phyloP scores from a whole-genome alignment of 2,113 vertebrate genomes.

The Lampris incognitus region DNA sequence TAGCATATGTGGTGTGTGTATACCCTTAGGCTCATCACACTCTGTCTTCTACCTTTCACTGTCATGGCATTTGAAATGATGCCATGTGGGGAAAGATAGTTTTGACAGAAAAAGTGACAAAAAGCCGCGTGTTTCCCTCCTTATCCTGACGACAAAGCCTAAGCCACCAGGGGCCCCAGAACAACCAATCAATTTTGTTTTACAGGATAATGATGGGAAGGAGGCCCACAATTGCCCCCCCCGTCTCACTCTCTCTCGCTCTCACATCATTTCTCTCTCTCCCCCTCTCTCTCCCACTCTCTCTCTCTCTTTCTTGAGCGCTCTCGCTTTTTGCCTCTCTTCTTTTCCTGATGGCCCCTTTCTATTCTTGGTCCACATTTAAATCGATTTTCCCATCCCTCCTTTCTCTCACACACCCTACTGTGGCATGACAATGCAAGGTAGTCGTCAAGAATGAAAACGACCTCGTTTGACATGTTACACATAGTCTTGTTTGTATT shows the following conservation, averaged over 20 bases:
- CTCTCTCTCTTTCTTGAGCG: not conserved
- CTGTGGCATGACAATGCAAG: no score
- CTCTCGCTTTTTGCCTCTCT: not conserved
- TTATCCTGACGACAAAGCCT: constrained; percentile 81
- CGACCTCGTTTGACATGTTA: not conserved
- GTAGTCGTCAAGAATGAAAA: no score
- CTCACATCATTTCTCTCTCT: constrained; percentile 11
- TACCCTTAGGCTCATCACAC: constrained; percentile 92
- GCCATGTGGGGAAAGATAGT: constrained; percentile 92
- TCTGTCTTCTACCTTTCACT: constrained; percentile 86
- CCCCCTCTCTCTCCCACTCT: constrained; percentile 9
- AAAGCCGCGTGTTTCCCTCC: constrained; percentile 83
- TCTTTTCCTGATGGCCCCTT: not conserved
- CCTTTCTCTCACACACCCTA: no score
- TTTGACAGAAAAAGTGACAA: constrained; percentile 87
- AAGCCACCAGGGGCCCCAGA: constrained; percentile 85
- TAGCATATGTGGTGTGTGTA: constrained; percentile 94
- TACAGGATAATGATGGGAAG: constrained; percentile 88
- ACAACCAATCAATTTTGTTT: constrained; percentile 87
- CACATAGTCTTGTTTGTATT: not conserved
- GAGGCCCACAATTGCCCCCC: constrained; percentile 58
- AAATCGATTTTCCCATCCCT: no score
- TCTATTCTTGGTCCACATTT: no score
- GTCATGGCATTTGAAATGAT: constrained; percentile 95
- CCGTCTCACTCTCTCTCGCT: constrained; percentile 1